Evolutionary conservation across 2,888 invertebrate species (phyloP), one percentile per base, ranked within the genome.

Genomic region (Pardosa pseudoannulata): DNA sequence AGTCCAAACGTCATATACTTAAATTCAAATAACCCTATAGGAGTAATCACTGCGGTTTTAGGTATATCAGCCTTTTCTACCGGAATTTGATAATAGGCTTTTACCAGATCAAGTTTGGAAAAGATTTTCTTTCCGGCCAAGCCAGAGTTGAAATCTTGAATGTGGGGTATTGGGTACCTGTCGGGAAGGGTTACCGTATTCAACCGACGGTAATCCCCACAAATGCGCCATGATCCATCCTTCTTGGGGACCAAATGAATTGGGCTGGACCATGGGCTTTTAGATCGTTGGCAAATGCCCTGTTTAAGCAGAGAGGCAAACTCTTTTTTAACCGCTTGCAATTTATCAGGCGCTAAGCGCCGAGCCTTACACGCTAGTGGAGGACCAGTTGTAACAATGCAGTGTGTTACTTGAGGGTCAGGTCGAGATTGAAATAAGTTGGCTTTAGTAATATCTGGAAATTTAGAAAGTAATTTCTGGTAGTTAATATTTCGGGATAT

Each of bases 221-320:
- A 70, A 9, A 82, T 71, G n/a, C 78, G 36, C 62, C 72, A 74
- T 11, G 31, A 62, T 11, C 73, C 73, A 2, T 67, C 31, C 16
- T 32, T 36, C 23, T 88, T 88, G 3, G 68, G 56, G 3, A 88
- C 88, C 27, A 85, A 32, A n/a, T 86, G 79, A 11, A 75, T 39
- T 5, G 81, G 68, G 7, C 36, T 23, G 11, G 81, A 28, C 46
- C 64, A 80, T 13, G 6, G 27, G 13, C 41, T 64, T 46, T 73
- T 80, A 28, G 80, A 80, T 29, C 71, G 65, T 72, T 32, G 13
- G 27, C 62, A 80, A n/a, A 75, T 76, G 32, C 68, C 74, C 36
- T 65, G 31, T 6, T 32, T 39, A 0, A 79, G 9, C 28, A 79
- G 32, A 31, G 29, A 36, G 31, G 32, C 27, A 27, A 74, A 74